Conservation (phyloP, 2,888 invertebrate genomes). For the Dicycla oo region DNA sequence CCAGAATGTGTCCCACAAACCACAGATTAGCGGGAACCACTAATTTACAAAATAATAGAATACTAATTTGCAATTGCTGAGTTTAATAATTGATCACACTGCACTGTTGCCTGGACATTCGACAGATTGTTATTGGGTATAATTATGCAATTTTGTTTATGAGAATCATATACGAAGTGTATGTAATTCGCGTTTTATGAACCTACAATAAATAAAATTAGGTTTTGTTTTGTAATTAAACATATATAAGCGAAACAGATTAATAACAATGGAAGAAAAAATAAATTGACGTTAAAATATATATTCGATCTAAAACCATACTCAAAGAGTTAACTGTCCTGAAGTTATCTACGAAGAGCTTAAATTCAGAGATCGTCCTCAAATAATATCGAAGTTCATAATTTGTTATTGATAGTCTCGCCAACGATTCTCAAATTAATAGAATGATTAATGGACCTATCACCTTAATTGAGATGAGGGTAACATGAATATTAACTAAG, state of each 20-base stretch:
- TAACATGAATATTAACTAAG: slow-evolving; percentile 23
- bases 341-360: neutral
- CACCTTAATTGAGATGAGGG: slow-evolving; percentile 40
- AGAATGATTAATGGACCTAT: slow-evolving; percentile 41
- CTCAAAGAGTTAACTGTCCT: neutral
- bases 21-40: slow-evolving; percentile 31
- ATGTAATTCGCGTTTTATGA: neutral
- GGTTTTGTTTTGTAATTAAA: neutral
- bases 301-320: neutral
- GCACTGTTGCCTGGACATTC: slow-evolving; percentile 7
- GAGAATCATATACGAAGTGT: neutral
- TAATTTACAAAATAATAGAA: slow-evolving; percentile 48
- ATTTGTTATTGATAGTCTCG: slow-evolving; percentile 29
- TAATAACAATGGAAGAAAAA: neutral
- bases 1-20: neutral
- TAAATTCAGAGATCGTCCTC: neutral
- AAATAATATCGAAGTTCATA: slow-evolving; percentile 8
- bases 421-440: slow-evolving; percentile 26
- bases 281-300: neutral
- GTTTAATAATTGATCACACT: slow-evolving; percentile 24
- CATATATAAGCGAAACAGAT: neutral
- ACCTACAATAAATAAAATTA: neutral
- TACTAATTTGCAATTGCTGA: slow-evolving; percentile 15
- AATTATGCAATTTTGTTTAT: neutral
- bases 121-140: neutral